Evolutionary conservation across 2,888 invertebrate genomes (phyloP).

Genomic region (Dysmachus trigonus): DNA sequence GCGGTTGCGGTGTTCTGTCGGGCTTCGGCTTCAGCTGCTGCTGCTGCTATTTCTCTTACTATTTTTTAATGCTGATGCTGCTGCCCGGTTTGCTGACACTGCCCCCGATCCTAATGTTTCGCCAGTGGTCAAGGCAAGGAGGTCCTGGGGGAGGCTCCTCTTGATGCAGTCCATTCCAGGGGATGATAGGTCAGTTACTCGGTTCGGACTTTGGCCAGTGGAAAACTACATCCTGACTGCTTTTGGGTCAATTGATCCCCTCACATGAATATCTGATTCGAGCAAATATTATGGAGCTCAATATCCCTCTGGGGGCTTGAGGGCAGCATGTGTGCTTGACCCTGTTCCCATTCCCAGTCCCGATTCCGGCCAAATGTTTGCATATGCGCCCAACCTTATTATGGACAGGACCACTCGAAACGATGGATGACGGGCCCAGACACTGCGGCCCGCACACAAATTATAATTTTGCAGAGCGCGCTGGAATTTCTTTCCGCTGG

Average conservation of each 20-base stretch:
- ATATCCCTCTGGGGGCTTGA: neutral
- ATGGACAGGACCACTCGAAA: neutral
- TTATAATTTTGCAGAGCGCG: constrained; percentile 32
- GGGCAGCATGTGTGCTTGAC: neutral
- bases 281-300: constrained; percentile 3
- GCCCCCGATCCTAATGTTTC: neutral
- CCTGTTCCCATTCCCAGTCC: neutral
- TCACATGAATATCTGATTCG: constrained; percentile 29
- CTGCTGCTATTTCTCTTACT: neutral
- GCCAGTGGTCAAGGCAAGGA: neutral
- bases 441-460: constrained; percentile 4
- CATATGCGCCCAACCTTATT: neutral
- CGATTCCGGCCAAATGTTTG: neutral
- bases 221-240: constrained; percentile 25
- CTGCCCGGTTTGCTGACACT: neutral
- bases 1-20: neutral
- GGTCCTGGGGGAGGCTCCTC: neutral
- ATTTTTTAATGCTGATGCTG: neutral
- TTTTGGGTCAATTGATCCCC: constrained; percentile 36
- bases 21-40: neutral
- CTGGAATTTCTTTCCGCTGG: constrained; percentile 30
- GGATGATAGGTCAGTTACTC: constrained; percentile 22
- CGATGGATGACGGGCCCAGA: neutral
- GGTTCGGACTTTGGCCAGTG: constrained; percentile 5
- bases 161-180: neutral